phyloP scores from a whole-genome alignment of 1,140 invertebrate genomes.

The Drepana arcuata region DNA sequence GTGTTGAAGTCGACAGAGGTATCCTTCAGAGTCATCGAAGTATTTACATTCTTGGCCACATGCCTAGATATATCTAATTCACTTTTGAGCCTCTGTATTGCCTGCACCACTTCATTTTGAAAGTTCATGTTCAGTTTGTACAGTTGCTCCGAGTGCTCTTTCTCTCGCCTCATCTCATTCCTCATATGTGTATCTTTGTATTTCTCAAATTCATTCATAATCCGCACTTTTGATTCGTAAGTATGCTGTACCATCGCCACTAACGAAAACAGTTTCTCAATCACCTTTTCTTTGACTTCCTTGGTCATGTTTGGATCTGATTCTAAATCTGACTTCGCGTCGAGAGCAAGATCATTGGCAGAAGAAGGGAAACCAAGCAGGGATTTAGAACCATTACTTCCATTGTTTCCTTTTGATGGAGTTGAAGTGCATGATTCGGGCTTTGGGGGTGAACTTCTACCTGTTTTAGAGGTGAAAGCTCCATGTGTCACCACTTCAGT shows the following conservation, averaged over 20 bases:
- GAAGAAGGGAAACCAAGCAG: constrained; percentile 59
- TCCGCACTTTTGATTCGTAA: constrained; percentile 59
- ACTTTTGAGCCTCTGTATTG: constrained; percentile 51
- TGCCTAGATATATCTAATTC: constrained; percentile 52
- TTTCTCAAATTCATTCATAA: constrained; percentile 59
- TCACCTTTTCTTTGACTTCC: constrained; percentile 61
- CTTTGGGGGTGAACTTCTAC: constrained; percentile 31
- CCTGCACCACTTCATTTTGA: constrained; percentile 58
- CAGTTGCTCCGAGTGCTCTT: constrained; percentile 56
- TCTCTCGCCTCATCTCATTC: constrained; percentile 51
- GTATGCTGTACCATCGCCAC: constrained; percentile 61
- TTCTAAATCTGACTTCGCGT: constrained; percentile 60
- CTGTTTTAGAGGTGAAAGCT: constrained; percentile 42
- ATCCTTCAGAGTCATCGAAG: constrained; percentile 25
- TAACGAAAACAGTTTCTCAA: constrained; percentile 53
- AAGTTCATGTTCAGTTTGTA: constrained; percentile 65
- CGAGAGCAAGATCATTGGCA: constrained; percentile 57
- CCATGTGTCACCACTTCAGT: constrained; percentile 60
- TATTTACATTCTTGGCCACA: constrained; percentile 29
- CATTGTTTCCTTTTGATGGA: constrained; percentile 24
- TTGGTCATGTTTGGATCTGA: constrained; percentile 55
- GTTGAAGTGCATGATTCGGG: constrained; percentile 15
- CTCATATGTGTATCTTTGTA: constrained; percentile 55
- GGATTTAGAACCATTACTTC: constrained; percentile 35
- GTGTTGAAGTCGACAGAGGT: constrained; percentile 31